phyloP scores from a whole-genome alignment of 2,888 invertebrate species.

The Polydesmus complanatus region DNA sequence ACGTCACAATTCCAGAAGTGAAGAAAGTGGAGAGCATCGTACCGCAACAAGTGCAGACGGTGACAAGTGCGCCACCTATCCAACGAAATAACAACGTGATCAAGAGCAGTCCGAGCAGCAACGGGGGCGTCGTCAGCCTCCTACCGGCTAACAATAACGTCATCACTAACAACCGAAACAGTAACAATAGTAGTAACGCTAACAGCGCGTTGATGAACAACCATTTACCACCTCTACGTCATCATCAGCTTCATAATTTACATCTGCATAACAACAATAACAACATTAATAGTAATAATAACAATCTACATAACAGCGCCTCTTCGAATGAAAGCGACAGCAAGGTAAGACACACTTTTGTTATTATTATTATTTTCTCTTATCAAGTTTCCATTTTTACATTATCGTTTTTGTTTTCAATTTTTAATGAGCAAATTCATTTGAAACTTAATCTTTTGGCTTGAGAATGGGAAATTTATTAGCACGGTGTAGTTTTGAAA shows the following conservation, averaged over 20 bases:
- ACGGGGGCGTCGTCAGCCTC: too few species aligned
- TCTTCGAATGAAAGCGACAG: not conserved
- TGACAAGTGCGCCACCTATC: not conserved
- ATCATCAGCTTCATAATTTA: not conserved
- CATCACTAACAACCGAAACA: not conserved
- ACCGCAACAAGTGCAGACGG: not conserved
- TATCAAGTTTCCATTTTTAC: not conserved
- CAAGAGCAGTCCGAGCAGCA: not conserved
- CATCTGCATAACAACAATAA: not conserved
- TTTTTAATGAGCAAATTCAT: too few species aligned
- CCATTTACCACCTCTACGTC: not conserved
- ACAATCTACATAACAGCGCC: not conserved
- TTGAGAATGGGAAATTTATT: too few species aligned
- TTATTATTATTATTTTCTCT: not conserved
- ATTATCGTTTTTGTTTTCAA: not conserved
- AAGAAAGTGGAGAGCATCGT: not conserved
- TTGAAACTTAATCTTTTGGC: too few species aligned
- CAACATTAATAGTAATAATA: not conserved
- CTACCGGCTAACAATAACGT: not conserved
- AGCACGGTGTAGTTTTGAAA: too few species aligned
- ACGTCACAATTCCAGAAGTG: not conserved
- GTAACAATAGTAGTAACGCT: not conserved
- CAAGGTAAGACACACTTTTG: not conserved
- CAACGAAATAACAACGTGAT: not conserved
- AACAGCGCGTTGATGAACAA: not conserved